phyloP scores from a whole-genome alignment of 2,113 vertebrate genomes.

The Scartelaos histophorus region DNA sequence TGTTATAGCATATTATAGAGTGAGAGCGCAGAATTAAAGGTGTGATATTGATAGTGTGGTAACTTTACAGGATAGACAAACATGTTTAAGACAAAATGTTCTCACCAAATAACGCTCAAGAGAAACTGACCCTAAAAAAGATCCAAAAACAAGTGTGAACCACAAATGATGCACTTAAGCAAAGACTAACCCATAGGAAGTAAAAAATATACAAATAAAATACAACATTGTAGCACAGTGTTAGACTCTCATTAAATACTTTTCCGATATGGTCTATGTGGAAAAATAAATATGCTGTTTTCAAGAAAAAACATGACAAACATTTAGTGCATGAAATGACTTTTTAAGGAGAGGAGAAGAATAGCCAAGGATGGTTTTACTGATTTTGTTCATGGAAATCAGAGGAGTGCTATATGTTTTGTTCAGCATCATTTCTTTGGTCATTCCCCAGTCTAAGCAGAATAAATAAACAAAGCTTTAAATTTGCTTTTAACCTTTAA shows the following conservation, averaged over 20 bases:
- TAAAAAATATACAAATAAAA: not conserved
- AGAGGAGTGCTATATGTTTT: conserved; percentile 47
- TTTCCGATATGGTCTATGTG: not conserved
- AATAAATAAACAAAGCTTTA: conserved; percentile 61
- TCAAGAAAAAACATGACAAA: not conserved
- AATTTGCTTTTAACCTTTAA: conserved; percentile 72
- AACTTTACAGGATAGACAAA: not conserved
- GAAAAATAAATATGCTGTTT: not conserved
- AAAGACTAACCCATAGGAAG: not conserved
- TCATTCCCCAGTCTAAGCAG: conserved; percentile 54
- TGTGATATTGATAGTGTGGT: not conserved
- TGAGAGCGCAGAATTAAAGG: not conserved
- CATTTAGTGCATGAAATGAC: not conserved
- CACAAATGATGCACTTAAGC: not conserved
- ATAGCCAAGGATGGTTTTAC: not conserved
- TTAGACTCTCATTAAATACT: not conserved
- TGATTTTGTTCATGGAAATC: not conserved
- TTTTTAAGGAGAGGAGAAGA: not conserved
- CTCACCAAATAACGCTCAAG: not conserved
- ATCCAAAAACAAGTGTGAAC: not conserved
- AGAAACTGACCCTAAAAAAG: not conserved
- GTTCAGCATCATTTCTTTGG: conserved; percentile 47
- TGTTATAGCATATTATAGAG: not conserved
- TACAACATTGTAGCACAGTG: not conserved
- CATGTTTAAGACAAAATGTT: not conserved